Conservation (phyloP, 2,797 vertebrate species). For the Danio tinwini region DNA sequence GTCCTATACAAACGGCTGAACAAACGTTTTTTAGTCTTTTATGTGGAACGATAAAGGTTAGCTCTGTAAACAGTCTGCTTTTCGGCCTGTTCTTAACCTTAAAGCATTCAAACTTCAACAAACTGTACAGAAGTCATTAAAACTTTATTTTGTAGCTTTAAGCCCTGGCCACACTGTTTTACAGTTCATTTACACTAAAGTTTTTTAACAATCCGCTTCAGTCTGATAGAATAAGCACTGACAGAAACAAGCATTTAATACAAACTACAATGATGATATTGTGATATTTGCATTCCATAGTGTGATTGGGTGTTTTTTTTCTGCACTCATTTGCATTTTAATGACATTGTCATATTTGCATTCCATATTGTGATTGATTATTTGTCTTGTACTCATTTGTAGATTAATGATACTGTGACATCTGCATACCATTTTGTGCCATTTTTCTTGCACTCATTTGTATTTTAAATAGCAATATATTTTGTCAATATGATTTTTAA, state of each 20-base stretch:
- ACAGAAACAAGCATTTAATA: neutral
- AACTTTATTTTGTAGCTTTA: neutral
- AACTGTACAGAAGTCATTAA: neutral
- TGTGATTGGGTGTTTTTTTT: neutral
- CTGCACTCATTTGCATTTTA: no score
- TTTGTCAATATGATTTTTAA: no score
- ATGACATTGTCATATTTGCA: no score
- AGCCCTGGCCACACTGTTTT: neutral
- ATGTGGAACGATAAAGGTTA: neutral
- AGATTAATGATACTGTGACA: no score
- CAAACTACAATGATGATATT: neutral
- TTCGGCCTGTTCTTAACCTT: neutral
- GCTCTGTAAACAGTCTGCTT: neutral
- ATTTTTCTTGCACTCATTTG: neutral
- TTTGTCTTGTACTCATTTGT: no score
- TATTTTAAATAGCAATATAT: neutral
- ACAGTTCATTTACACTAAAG: neutral
- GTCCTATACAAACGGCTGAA: neutral
- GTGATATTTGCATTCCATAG: neutral
- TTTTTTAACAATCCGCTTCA: neutral
- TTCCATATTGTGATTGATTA: no score
- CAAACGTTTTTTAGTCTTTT: neutral
- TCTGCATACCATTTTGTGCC: no score
- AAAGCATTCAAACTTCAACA: neutral
- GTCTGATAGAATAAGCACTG: neutral